A percentile compares a stretch with the other conserved stretches of the same genome.
phyloP scores from a whole-genome alignment of 1,140 invertebrate genomes.

The Drosophila sucinea region DNA sequence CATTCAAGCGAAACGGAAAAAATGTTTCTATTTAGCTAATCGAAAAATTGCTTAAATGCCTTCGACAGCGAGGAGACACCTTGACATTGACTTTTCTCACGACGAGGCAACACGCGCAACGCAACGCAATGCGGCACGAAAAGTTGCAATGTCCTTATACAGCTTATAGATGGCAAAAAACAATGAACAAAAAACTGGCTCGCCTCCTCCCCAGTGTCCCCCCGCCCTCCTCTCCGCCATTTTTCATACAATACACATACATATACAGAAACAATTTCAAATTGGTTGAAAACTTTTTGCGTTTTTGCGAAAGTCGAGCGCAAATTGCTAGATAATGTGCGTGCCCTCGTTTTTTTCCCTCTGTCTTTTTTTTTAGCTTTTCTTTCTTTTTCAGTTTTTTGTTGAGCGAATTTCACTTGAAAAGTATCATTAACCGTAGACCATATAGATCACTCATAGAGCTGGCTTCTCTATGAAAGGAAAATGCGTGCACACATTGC shows the following conservation, averaged over 20 bases:
- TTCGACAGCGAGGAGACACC: constrained; percentile 39
- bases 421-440: constrained; percentile 64
- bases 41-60: constrained; percentile 37
- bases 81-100: constrained; percentile 74
- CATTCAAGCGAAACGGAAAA: constrained; percentile 9
- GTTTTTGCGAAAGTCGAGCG: constrained; percentile 43
- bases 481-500: constrained; percentile 12
- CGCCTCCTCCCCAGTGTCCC: neutral
- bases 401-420: constrained; percentile 64
- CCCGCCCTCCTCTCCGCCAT: neutral
- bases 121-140: constrained; percentile 15
- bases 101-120: constrained; percentile 21
- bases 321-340: constrained; percentile 78
- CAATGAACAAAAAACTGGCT: neutral
- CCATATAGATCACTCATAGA: constrained; percentile 43
- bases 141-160: constrained; percentile 63
- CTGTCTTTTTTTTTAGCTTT: constrained; percentile 24
- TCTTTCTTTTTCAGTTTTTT: constrained; percentile 39
- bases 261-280: constrained; percentile 32
- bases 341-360: constrained; percentile 70
- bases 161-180: constrained; percentile 37
- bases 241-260: neutral
- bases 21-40: constrained; percentile 10
- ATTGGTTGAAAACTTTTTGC: constrained; percentile 61
- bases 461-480: constrained; percentile 14